Percentiles rank a stretch among this genome's conserved stretches.
phyloP scores from a whole-genome alignment of 2,113 vertebrate genomes.

The Stigmatopora argus region DNA sequence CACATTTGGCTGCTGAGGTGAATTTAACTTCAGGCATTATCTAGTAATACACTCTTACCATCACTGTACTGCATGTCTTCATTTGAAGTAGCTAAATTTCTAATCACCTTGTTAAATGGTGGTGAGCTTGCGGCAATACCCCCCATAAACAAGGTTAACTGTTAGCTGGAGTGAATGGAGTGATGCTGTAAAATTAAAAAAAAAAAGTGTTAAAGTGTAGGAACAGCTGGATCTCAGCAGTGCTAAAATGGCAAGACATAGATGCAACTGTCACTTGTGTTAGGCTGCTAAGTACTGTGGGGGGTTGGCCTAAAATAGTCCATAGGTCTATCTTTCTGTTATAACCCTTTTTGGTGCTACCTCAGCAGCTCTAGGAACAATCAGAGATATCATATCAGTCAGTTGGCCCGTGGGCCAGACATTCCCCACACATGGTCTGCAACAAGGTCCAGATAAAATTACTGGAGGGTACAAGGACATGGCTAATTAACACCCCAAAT shows the following conservation, averaged over 20 bases:
- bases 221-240: background rate
- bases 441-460: background rate
- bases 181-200: background rate
- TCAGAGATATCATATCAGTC: slow-evolving; percentile 4
- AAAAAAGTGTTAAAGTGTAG: background rate
- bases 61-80: background rate
- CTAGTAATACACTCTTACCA: too few species aligned
- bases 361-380: slow-evolving; percentile 8
- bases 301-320: slow-evolving; percentile 5
- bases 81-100: background rate
- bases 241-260: background rate
- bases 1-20: background rate
- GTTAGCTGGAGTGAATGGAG: background rate
- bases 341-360: slow-evolving; percentile 11
- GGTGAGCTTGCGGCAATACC: background rate
- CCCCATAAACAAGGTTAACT: background rate
- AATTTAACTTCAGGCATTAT: background rate
- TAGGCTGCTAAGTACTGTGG: background rate
- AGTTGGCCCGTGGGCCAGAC: background rate
- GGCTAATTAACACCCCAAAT: slow-evolving; percentile 1
- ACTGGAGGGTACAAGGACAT: background rate
- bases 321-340: background rate
- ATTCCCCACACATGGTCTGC: background rate
- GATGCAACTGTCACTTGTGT: background rate
- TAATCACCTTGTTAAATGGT: background rate